Conservation (phyloP, 2,888 invertebrate genomes). For the Brenthis ino region DNA sequence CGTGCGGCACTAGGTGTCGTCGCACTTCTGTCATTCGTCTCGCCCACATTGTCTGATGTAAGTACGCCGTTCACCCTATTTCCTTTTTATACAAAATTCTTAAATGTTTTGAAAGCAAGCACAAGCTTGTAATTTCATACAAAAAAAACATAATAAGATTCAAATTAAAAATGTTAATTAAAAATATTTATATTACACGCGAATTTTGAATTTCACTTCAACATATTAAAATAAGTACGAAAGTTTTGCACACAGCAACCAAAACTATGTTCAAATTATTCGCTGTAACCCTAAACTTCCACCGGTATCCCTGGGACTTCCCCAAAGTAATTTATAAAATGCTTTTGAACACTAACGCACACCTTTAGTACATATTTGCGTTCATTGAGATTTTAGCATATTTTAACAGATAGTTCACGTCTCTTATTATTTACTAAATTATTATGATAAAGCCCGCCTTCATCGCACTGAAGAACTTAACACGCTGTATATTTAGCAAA, state of each 20-base stretch:
- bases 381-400: conserved; percentile 14
- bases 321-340: conserved; percentile 24
- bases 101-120: too few species aligned
- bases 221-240: conserved; percentile 9
- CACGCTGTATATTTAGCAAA: too few species aligned
- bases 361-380: conserved; percentile 16
- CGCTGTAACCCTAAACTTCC: conserved; percentile 14
- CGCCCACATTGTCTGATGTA: conserved; percentile 84
- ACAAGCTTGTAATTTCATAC: too few species aligned
- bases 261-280: conserved; percentile 22
- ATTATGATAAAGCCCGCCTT: too few species aligned
- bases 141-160: too few species aligned
- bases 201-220: background rate
- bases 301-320: conserved; percentile 19
- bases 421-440: background rate
- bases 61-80: conserved; percentile 45
- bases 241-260: conserved; percentile 8
- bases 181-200: background rate
- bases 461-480: too few species aligned
- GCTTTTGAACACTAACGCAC: conserved; percentile 18
- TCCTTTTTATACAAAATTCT: background rate
- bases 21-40: conserved; percentile 78
- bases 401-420: background rate
- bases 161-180: background rate
- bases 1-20: conserved; percentile 87